These are phyloP conservation scores for Dexiosoma caninum DNA, from an alignment of 2,888 invertebrate species.

Conservation along the genomic window DNA sequence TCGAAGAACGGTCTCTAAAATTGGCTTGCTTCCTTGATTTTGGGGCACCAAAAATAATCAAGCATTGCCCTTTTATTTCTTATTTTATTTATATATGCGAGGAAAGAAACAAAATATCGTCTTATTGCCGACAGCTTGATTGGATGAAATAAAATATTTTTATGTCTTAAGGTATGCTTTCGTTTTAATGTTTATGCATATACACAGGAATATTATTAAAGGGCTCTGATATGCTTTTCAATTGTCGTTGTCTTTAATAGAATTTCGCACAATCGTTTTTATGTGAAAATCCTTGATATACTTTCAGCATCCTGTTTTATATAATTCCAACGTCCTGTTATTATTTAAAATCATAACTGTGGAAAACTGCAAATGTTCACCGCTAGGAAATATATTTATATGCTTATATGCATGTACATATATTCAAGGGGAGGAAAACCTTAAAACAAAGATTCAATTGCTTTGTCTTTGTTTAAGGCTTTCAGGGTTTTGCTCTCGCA, in stretches of 20 bases:
- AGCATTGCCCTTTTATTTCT: no score
- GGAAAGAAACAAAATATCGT: no score
- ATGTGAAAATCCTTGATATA: constrained; percentile 33
- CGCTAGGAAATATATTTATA: neutral
- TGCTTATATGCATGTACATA: no score
- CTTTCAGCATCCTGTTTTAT: constrained; percentile 34
- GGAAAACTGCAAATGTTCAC: neutral
- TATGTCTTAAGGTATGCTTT: constrained; percentile 1
- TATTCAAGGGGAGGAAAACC: neutral
- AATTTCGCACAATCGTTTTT: constrained; percentile 5
- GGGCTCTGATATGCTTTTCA: neutral
- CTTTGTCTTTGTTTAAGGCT: neutral
- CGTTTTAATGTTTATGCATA: neutral
- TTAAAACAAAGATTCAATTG: constrained; percentile 19
- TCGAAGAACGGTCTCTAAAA: no score
- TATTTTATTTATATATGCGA: no score
- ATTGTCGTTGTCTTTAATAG: neutral
- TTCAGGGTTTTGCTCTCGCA: neutral
- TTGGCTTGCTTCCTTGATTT: no score
- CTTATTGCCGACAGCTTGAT: no score
- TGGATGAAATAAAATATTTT: neutral
- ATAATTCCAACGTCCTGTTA: constrained; percentile 18
- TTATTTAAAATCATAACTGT: constrained; percentile 40
- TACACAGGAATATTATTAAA: neutral
- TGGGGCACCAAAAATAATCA: no score